These are phyloP conservation scores for Oceanodroma leucorhoa DNA, from an alignment of 2,797 vertebrate genomes.

Conservation along the genomic window DNA sequence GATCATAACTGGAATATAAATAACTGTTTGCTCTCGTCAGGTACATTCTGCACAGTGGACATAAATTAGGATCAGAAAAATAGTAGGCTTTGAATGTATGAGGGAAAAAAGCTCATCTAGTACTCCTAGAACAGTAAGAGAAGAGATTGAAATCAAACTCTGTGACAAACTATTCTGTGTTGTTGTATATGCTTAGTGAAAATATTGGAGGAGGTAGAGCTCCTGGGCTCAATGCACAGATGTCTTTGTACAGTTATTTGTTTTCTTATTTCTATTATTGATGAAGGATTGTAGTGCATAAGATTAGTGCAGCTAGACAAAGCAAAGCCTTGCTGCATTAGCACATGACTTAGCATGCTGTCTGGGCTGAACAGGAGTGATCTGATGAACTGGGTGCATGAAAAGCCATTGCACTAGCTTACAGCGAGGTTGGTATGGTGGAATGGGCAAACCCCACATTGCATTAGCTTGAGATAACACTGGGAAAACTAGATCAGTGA, in stretches of 20 bases:
- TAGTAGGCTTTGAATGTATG: background rate
- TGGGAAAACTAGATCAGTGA: background rate
- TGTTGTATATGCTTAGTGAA: background rate
- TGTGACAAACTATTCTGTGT: background rate
- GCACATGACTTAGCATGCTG: background rate
- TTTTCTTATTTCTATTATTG: constrained; percentile 16
- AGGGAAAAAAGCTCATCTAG: background rate
- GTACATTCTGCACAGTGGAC: background rate
- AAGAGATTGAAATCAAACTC: background rate
- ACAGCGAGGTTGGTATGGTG: background rate
- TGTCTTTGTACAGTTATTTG: background rate
- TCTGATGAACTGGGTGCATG: background rate
- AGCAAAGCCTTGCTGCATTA: constrained; percentile 13
- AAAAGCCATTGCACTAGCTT: background rate
- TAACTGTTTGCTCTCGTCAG: constrained; percentile 15
- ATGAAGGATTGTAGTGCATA: background rate
- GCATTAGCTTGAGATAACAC: background rate
- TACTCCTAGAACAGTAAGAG: background rate
- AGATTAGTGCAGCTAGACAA: constrained; percentile 26
- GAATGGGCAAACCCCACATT: background rate
- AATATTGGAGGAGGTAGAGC: background rate
- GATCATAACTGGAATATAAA: constrained; percentile 39
- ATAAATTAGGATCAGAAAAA: constrained; percentile 39
- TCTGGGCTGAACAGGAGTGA: background rate
- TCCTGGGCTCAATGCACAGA: background rate